Percentiles rank a stretch among this genome's conserved stretches.
Evolutionary conservation across 2,888 invertebrate genomes (phyloP).

Genomic region (Synanthedon formicaeformis): DNA sequence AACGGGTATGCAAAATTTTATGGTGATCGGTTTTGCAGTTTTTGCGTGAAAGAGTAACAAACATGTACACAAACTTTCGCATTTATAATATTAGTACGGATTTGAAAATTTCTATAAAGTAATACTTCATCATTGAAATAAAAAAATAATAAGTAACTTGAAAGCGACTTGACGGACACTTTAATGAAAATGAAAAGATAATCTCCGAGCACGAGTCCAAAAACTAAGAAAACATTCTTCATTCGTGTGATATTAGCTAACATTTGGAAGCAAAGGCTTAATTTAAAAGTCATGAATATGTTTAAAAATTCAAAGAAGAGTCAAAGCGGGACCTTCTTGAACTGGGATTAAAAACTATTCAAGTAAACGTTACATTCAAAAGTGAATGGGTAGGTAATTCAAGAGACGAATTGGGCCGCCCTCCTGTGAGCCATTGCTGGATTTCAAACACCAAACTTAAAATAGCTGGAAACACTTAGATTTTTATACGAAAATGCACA

Average conservation of each 20-base stretch:
- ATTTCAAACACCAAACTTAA: not conserved
- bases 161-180: too few relatives aligned
- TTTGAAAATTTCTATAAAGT: too few relatives aligned
- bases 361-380: slow-evolving; percentile 4
- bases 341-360: slow-evolving; percentile 2
- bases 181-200: too few relatives aligned
- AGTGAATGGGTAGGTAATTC: slow-evolving; percentile 5
- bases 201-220: too few relatives aligned
- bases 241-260: not conserved
- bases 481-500: not conserved
- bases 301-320: not conserved
- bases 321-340: not conserved
- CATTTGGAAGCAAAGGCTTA: not conserved
- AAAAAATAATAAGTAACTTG: too few relatives aligned
- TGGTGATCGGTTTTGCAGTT: too few relatives aligned
- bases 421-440: slow-evolving; percentile 1
- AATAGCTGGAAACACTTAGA: not conserved
- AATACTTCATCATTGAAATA: too few relatives aligned
- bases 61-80: too few relatives aligned
- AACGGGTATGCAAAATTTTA: too few relatives aligned
- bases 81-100: too few relatives aligned
- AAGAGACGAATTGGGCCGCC: slow-evolving; percentile 5
- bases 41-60: too few relatives aligned
- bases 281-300: not conserved
- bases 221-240: too few relatives aligned